Evolutionary conservation across 2,113 vertebrate genomes (phyloP).

Genomic region (Smithornis capensis): DNA sequence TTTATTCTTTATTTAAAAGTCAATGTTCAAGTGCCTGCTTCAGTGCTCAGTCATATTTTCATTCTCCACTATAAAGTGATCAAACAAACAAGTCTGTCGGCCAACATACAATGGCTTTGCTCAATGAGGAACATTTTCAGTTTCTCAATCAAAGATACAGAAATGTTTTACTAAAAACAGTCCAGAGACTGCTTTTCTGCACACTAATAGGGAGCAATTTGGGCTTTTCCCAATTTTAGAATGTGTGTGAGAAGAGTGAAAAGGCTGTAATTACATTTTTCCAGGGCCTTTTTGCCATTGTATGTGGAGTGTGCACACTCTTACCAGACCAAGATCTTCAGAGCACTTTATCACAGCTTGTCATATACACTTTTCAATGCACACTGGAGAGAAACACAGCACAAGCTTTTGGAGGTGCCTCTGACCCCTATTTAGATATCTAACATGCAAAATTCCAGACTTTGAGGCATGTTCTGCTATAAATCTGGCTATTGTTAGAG

Average conservation of each 20-base stretch:
- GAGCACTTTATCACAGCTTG: neutral
- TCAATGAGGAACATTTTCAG: neutral
- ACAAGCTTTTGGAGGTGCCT: neutral
- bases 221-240: neutral
- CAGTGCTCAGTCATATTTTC: neutral
- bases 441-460: neutral
- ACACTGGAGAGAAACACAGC: neutral
- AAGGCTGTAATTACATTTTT: neutral
- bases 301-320: neutral
- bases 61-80: neutral
- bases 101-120: neutral
- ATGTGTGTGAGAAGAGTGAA: neutral
- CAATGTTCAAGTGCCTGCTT: neutral
- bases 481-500: neutral
- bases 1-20: slow-evolving; percentile 27
- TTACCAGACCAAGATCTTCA: neutral
- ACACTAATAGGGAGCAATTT: neutral
- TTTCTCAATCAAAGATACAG: neutral
- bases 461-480: neutral
- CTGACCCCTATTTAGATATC: neutral
- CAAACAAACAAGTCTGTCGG: neutral
- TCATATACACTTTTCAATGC: neutral
- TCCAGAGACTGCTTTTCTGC: neutral
- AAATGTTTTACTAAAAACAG: neutral
- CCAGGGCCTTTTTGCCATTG: neutral